Evolutionary conservation across 2,797 vertebrate species (phyloP).

Genomic region (Hapalemur alaotrensis): DNA sequence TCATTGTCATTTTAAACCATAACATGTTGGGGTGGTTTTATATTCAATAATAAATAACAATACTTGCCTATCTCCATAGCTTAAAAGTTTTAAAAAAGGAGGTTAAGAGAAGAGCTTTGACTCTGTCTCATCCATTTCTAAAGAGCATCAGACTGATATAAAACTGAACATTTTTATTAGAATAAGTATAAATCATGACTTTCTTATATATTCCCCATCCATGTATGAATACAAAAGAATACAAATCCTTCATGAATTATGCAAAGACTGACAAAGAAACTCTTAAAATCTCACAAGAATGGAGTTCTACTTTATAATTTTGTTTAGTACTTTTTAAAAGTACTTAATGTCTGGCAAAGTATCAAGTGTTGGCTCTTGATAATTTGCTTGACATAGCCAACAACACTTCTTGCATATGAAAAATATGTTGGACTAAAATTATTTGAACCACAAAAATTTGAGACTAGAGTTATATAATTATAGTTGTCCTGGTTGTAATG

Average conservation of each 20-base stretch:
- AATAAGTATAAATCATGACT: slow-evolving; percentile 6
- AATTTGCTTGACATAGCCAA: slow-evolving; percentile 58
- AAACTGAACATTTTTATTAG: background rate
- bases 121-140: background rate
- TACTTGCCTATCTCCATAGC: background rate
- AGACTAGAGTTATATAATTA: slow-evolving; percentile 67
- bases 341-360: background rate
- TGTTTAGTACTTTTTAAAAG: slow-evolving; percentile 18
- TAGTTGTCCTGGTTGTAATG: slow-evolving; percentile 57
- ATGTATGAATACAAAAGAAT: background rate
- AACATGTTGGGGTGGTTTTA: background rate
- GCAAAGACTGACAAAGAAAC: slow-evolving; percentile 4
- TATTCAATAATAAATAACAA: background rate
- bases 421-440: slow-evolving; percentile 55
- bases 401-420: slow-evolving; percentile 39
- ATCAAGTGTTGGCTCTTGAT: background rate
- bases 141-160: background rate
- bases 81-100: background rate
- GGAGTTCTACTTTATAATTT: slow-evolving; percentile 25
- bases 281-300: slow-evolving; percentile 12
- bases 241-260: background rate
- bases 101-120: background rate
- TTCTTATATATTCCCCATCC: background rate
- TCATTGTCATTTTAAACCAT: background rate
- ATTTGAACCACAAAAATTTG: slow-evolving; percentile 28